Evolutionary conservation across 2,888 invertebrate genomes (phyloP).

Genomic region (Parnassius mnemosyne): DNA sequence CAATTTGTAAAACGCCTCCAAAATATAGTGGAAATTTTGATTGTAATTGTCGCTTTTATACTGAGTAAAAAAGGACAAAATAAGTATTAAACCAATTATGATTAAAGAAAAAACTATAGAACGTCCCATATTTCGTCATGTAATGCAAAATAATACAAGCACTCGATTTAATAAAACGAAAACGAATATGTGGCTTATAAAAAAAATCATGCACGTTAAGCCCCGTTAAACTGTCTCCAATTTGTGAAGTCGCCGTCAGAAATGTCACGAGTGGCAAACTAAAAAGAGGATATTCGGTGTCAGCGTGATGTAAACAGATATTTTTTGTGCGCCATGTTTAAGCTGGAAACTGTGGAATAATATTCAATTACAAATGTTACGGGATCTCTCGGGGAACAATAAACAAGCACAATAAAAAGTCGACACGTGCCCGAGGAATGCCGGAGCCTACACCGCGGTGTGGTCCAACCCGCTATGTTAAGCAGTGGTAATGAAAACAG

Average conservation of each 20-base stretch:
- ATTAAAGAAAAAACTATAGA: too few relatives aligned
- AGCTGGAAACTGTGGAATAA: conserved; percentile 37
- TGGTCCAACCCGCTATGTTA: conserved; percentile 54
- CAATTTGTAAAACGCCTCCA: too few relatives aligned
- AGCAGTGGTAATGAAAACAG: conserved; percentile 68
- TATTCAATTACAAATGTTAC: conserved; percentile 49
- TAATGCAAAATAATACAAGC: too few relatives aligned
- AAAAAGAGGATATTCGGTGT: conserved; percentile 22
- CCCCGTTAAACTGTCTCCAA: neutral
- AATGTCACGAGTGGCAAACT: conserved; percentile 4
- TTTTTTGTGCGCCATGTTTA: conserved; percentile 16
- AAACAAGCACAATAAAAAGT: conserved; percentile 56
- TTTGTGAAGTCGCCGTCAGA: conserved; percentile 2
- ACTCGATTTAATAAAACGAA: too few relatives aligned
- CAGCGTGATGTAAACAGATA: conserved; percentile 21
- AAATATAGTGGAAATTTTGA: too few relatives aligned
- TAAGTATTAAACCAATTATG: too few relatives aligned
- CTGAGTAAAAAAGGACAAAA: too few relatives aligned
- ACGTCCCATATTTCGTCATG: too few relatives aligned
- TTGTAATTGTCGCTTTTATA: too few relatives aligned
- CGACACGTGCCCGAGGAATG: conserved; percentile 42
- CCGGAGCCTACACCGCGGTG: conserved; percentile 31
- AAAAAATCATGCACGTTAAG: too few relatives aligned
- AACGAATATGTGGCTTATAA: too few relatives aligned
- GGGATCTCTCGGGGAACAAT: conserved; percentile 43